Conservation (phyloP, 2,113 vertebrate species). For the Onychostoma macrolepis region DNA sequence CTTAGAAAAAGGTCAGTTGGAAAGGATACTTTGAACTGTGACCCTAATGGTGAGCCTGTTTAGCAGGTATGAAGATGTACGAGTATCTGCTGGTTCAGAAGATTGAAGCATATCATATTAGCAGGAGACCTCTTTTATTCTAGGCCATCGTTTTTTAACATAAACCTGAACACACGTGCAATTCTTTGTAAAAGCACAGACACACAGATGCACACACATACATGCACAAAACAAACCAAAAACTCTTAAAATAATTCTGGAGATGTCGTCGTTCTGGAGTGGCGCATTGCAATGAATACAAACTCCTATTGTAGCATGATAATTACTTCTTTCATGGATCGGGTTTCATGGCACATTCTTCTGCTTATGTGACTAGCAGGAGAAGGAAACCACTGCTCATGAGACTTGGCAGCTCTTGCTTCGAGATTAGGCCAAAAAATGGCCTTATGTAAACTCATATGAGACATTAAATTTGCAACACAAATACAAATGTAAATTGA, state of each 20-base stretch:
- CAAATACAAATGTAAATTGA: background rate
- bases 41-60: background rate
- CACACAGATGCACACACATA: conserved; percentile 30
- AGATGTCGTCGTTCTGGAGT: conserved; percentile 56
- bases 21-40: background rate
- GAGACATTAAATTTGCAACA: conserved; percentile 20
- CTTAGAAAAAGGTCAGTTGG: background rate
- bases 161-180: background rate
- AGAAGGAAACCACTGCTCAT: conserved; percentile 47
- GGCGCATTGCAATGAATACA: conserved; percentile 40
- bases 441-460: conserved; percentile 31
- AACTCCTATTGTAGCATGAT: conserved; percentile 59
- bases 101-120: background rate
- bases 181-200: conserved; percentile 21
- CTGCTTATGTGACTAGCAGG: conserved; percentile 33
- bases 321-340: conserved; percentile 61
- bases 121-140: background rate
- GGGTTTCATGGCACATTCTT: conserved; percentile 56
- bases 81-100: background rate
- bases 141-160: background rate
- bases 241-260: conserved; percentile 1
- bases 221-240: conserved; percentile 46
- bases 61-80: background rate
- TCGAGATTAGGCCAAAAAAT: conserved; percentile 36
- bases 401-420: conserved; percentile 46